Base-by-base conservation (phyloP, 1,140 invertebrate genomes). In the Drosophila insularis region DNA sequence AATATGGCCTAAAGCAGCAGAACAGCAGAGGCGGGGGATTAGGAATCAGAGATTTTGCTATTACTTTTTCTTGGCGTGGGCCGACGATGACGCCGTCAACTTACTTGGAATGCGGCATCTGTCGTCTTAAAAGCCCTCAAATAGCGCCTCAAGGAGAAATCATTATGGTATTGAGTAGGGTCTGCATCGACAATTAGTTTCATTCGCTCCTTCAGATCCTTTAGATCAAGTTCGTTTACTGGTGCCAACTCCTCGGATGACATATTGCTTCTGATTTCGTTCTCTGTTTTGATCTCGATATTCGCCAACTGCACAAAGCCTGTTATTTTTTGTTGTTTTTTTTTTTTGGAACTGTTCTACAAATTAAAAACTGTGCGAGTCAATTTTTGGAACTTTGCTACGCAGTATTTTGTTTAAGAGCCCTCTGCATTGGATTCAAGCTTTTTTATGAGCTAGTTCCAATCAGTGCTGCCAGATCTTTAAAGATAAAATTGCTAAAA, bases 71-170 rank as follows among this genome's bases (percentile, higher is more conserved):
- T 78, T 65, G 67, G 40, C 53, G 66, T 60, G 46, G 74, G 7
- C 19, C 10, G 43, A n/a, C 50, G 21, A 32, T 21, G 13, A 37
- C 39, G 23, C 13, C 11, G 13, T 53, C 50, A 39, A 73, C 79
- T 89, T 92, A 95, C 95, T 93, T 95, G 94, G 91, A 96, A 96
- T 62, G 95, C 94, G 77, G 93, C 93, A 91, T 96, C 95, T 63
- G 94, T 94, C 21, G 94, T 95, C 91, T 94, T 94, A 77, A 96
- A 96, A 7, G 95, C 95, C 78, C 94, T 92, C 43, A 96, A 87
- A 92, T 95, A 96, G 81, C 95, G 92, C 73, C 92, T 93, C n/a
- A 96, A 81, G 11, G 95, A 95, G 92, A 93, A 95, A 35, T 95
- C 95, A 91, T 96, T 96, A 64, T 95, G 95, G 77, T 95, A 95